Conservation (phyloP, 1,140 invertebrate genomes). For the Hermetia illucens region DNA sequence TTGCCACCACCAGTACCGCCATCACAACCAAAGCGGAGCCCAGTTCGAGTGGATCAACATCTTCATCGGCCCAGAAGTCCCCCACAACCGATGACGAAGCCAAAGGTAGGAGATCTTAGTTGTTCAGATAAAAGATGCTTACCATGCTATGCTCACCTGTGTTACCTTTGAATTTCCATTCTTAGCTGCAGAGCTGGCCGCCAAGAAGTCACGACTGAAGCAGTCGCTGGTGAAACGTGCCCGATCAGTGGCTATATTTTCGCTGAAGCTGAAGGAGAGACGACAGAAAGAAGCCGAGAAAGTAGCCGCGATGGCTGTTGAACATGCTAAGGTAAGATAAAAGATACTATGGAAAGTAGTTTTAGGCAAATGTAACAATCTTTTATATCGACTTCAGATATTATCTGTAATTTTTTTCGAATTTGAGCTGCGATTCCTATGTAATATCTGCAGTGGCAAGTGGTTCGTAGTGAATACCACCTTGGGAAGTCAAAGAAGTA, state of each 20-base stretch:
- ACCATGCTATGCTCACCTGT: slow-evolving; percentile 1
- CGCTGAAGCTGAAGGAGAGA: slow-evolving; percentile 57
- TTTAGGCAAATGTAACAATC: too few species aligned
- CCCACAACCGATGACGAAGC: slow-evolving; percentile 25
- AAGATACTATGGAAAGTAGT: too few species aligned
- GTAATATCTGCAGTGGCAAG: too few species aligned
- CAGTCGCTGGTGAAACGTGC: slow-evolving; percentile 57
- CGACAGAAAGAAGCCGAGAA: slow-evolving; percentile 55
- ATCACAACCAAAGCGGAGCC: slow-evolving; percentile 16
- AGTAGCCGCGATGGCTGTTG: slow-evolving; percentile 34
- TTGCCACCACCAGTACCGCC: slow-evolving; percentile 25
- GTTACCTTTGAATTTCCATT: not conserved
- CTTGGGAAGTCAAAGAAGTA: too few species aligned
- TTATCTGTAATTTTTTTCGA: too few species aligned
- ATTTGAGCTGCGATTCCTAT: too few species aligned
- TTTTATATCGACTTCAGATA: too few species aligned
- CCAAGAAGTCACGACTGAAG: slow-evolving; percentile 45
- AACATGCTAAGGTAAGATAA: slow-evolving; percentile 26
- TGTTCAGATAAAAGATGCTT: not conserved
- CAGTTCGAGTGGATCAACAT: not conserved
- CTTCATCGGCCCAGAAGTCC: slow-evolving; percentile 11
- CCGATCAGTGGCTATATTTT: slow-evolving; percentile 67
- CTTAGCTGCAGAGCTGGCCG: slow-evolving; percentile 38
- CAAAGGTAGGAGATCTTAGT: slow-evolving; percentile 22
- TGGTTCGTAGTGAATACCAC: too few species aligned